phyloP scores from a whole-genome alignment of 1,140 invertebrate species.

The Drosophila cardini region DNA sequence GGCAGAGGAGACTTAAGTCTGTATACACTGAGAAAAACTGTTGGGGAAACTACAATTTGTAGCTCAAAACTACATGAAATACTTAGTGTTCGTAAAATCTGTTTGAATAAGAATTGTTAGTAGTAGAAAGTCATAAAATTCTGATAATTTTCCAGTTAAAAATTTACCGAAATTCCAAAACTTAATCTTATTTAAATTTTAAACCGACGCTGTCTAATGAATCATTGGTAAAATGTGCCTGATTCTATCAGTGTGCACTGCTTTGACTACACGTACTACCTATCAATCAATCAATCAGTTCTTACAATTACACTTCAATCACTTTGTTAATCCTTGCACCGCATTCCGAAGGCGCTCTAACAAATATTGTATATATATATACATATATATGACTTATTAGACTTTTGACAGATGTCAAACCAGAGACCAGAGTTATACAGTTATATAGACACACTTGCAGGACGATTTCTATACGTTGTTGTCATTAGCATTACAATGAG shows the following conservation, averaged over 20 bases:
- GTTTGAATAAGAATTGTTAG: no score
- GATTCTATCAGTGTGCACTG: neutral
- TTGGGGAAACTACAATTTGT: no score
- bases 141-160: no score
- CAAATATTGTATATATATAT: constrained; percentile 54
- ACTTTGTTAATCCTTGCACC: constrained; percentile 55
- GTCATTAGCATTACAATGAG: constrained; percentile 69
- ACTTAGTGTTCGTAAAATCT: no score
- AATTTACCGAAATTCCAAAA: no score
- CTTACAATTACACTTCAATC: constrained; percentile 57
- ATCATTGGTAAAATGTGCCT: no score
- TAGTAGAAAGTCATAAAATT: no score
- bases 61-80: no score
- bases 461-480: constrained; percentile 1
- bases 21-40: no score
- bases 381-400: constrained; percentile 72
- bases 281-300: constrained; percentile 56
- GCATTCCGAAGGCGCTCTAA: constrained; percentile 42
- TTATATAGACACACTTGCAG: constrained; percentile 53
- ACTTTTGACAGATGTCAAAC: constrained; percentile 80
- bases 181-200: no score
- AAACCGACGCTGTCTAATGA: no score
- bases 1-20: no score
- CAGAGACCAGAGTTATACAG: constrained; percentile 51
- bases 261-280: neutral